Evolutionary conservation across 2,888 invertebrate genomes (phyloP), one percentile per base, ranked within the genome.

Genomic region (Mesorhabditis spiculigera): DNA sequence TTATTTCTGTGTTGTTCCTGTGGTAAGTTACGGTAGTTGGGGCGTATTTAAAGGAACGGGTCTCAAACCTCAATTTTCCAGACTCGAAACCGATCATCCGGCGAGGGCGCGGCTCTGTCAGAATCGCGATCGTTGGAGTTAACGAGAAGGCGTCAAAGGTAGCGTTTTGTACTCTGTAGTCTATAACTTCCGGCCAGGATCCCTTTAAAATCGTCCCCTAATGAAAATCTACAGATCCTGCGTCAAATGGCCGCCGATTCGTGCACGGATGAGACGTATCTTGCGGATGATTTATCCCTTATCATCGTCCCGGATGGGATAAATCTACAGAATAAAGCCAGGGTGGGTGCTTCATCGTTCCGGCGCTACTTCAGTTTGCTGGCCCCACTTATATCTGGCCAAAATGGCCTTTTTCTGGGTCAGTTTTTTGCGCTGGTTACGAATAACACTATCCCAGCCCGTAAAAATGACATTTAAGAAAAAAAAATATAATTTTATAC

Each of bases 111-210:
- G 77, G 79, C n/a, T 4, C 41, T 5, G 16, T 77, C 45, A 64
- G 70, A 63, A 28, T 77, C 28, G 73, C 69, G 13, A 45, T 77
- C 6, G 44, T 79, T 44, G 79, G 71, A 5, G 61, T 75, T 8
- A 76, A 74, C 65, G 13, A 43, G 13, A 50, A 69, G 8, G 58
- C 58, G 8, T 13, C 58, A 50, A 50, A 50, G n/a, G 58, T 50
- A n/a, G 28, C 28, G 28, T 28, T 28, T 28, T 28, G 28, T 28
- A 28, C 1, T 28, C 28, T 1, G 28, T 28, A 28, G 28, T 28
- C 28, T 28, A 28, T 28, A 28, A 28, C 28, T 28, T 28, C 28
- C 28, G 28, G 28, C 3, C 28, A 28, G n/a, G 58, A 50, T 10
- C 58, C n/a, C 8, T n/a, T 50, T n/a, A 50, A 50, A 13, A 10